phyloP scores from a whole-genome alignment of 1,140 invertebrate genomes.

The Drosophila kanapiae region DNA sequence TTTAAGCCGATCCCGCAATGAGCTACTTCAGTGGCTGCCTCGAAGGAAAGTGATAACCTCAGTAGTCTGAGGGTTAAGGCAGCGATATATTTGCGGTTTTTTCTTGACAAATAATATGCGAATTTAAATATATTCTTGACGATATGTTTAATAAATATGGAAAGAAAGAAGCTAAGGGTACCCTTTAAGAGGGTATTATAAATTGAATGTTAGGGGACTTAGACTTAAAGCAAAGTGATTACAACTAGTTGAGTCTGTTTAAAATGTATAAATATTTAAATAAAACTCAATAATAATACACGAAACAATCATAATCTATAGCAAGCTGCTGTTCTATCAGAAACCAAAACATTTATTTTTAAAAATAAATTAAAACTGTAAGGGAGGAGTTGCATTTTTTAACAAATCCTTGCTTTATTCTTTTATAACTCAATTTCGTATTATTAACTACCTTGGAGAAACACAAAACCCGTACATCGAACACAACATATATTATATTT shows the following conservation, averaged over 20 bases:
- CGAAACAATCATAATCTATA: neutral
- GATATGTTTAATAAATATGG: neutral
- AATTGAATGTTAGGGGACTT: neutral
- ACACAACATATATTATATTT: constrained; percentile 18
- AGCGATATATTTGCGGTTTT: neutral
- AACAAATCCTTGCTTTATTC: neutral
- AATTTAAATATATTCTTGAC: neutral
- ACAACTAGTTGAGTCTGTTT: neutral
- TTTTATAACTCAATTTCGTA: constrained; percentile 2
- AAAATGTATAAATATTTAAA: neutral
- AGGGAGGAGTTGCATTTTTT: too few relatives aligned
- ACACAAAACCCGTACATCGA: constrained; percentile 1
- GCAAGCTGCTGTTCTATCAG: too few relatives aligned
- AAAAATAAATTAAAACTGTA: too few relatives aligned
- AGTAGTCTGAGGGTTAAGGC: neutral
- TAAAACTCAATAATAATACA: too few relatives aligned
- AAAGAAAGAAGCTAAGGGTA: neutral
- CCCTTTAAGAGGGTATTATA: neutral
- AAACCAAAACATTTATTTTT: too few relatives aligned
- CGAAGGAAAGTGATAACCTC: constrained; percentile 2
- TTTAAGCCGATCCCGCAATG: constrained; percentile 65
- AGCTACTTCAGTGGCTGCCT: constrained; percentile 65
- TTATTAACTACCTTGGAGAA: neutral
- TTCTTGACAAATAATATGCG: neutral
- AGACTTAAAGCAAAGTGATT: too few relatives aligned